Percentiles rank a stretch among this genome's conserved stretches.
Conservation (phyloP, 2,888 invertebrate species). For the Pocota personata region DNA sequence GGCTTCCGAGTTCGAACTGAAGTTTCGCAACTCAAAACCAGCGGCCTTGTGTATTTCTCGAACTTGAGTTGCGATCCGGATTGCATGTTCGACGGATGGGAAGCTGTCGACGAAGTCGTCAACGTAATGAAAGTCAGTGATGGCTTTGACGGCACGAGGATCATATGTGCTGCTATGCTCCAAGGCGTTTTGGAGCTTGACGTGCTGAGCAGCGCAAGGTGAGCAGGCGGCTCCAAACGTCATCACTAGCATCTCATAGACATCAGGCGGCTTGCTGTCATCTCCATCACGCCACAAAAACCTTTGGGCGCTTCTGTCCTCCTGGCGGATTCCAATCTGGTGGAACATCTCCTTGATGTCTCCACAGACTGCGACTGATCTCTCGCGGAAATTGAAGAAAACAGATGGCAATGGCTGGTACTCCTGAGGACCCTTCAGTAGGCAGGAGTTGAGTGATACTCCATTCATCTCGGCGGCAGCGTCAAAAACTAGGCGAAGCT, state of each 20-base stretch:
- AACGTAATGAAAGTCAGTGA: no score
- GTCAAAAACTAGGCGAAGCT: constrained; percentile 49
- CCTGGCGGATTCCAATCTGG: background rate
- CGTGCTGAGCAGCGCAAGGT: no score
- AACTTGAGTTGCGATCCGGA: no score
- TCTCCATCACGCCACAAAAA: background rate
- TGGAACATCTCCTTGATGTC: background rate
- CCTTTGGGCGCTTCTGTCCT: background rate
- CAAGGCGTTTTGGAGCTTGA: no score
- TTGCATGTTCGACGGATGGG: no score
- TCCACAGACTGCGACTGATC: background rate
- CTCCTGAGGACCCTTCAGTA: constrained; percentile 61
- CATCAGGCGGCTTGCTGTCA: no score
- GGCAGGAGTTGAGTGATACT: constrained; percentile 42
- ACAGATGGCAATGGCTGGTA: background rate
- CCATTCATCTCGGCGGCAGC: constrained; percentile 39
- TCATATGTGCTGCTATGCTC: no score
- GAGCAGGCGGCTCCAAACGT: no score
- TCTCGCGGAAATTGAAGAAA: background rate
- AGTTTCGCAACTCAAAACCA: background rate
- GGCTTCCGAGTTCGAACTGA: no score
- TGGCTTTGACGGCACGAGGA: no score
- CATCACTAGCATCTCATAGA: background rate
- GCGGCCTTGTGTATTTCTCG: background rate
- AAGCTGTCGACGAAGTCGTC: no score